Base-by-base conservation (phyloP, 2,888 invertebrate genomes). In the Anaspis maculata region DNA sequence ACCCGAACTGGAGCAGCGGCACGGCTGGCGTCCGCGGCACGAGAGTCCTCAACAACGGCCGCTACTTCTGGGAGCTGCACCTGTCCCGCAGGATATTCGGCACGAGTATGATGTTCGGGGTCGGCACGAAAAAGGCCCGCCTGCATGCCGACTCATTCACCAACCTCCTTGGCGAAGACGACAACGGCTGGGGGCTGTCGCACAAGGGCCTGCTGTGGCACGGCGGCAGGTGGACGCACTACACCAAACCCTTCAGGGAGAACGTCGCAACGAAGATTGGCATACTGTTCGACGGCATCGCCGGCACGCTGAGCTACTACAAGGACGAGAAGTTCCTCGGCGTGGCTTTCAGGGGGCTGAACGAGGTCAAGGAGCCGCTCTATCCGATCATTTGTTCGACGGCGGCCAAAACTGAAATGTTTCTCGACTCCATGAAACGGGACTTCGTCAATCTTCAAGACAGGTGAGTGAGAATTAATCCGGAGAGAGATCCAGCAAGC, bases 91-190 rank as follows among this genome's bases (percentile, higher is more conserved):
- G 82, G 25, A 71, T 83, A 24, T 82, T 81, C 52, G 82, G 83
- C 13, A 83, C 83, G 1, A 74, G 79, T 50, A 80, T 83, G 68
- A 83, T 83, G 83, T 80, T 83, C 49, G 83, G 83, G 10, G 68
- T 81, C 27, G 79, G 77, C 23, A 57, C 57, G 3, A 52, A 51
- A 32, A 53, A 52, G 21, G 53, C 56, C 3, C 44, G 76, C 3
- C 63, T 83, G 2, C 79, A 82, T 55, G 76, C 74, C 1, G 76
- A 78, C 52, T 70, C 75, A 9, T 83, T 82, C 57, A 73, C 75
- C 15, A 81, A 83, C 57, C 65, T 83, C 49, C 60, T 83, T 15
- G 83, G 83, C n/a, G 78, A 79, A 58, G 77, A 83, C 54, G 69
- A 71, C 27, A 66, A 74, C 39, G 76, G 81, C 28, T 83, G 82